Conservation (phyloP, 2,797 vertebrate species). For the Sebastiscus albofasciatus region DNA sequence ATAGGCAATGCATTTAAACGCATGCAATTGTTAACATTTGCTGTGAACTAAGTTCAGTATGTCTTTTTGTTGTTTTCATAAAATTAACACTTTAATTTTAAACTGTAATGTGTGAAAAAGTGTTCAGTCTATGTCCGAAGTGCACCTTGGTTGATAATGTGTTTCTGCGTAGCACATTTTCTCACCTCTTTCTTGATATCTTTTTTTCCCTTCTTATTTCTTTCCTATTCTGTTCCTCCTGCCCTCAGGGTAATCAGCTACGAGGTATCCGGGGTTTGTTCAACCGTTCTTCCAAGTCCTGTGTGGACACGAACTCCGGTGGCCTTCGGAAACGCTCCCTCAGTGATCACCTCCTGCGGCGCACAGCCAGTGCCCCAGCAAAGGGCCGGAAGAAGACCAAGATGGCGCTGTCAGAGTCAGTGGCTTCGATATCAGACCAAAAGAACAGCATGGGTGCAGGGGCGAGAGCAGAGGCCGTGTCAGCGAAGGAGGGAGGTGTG, state of each 20-base stretch:
- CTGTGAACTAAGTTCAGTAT: neutral
- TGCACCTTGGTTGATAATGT: neutral
- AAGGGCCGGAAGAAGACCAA: conserved; percentile 97
- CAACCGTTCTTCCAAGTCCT: conserved; percentile 87
- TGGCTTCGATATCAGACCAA: conserved; percentile 72
- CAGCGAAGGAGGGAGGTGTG: conserved; percentile 41
- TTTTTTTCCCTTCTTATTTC: neutral
- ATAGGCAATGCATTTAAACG: conserved; percentile 36
- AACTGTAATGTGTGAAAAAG: neutral
- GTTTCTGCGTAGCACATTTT: neutral
- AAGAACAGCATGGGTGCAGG: conserved; percentile 59
- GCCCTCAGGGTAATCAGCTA: conserved; percentile 90
- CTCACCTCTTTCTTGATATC: neutral
- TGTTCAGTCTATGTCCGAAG: neutral
- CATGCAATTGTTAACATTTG: conserved; percentile 45
- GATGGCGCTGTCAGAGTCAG: conserved; percentile 87
- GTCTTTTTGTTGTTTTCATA: conserved; percentile 14
- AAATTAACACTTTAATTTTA: neutral
- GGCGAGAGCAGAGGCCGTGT: conserved; percentile 62
- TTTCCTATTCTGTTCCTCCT: neutral
- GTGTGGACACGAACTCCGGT: conserved; percentile 82
- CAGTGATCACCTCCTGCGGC: conserved; percentile 92
- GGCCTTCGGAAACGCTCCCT: conserved; percentile 89
- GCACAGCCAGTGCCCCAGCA: conserved; percentile 95
- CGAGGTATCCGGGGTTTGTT: conserved; percentile 95